Evolutionary conservation across 2,113 vertebrate species (phyloP).

Genomic region (Tupaia chinensis): DNA sequence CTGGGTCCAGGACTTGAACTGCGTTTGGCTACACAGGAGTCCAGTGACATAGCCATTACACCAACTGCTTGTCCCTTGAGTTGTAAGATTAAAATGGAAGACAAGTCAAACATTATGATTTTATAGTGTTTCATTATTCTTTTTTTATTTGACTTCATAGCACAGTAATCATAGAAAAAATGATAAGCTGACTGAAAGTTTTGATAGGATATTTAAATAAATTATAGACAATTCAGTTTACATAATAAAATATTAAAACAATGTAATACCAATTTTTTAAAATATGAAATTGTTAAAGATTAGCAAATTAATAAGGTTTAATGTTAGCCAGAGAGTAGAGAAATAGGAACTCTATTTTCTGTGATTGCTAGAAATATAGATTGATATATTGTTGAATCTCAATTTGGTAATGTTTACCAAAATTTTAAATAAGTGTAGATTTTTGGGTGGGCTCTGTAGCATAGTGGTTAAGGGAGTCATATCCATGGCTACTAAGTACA

Average conservation of each 20-base stretch:
- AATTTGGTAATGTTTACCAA: not conserved
- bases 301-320: not conserved
- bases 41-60: too few species aligned
- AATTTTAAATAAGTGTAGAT: not conserved
- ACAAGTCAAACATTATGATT: not conserved
- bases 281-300: not conserved
- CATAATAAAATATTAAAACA: conserved; percentile 14
- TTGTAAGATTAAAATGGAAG: conserved; percentile 7
- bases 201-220: not conserved
- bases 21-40: too few species aligned
- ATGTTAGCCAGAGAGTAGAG: not conserved
- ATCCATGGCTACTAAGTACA: too few species aligned
- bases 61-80: not conserved
- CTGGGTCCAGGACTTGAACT: too few species aligned
- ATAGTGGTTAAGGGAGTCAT: too few species aligned
- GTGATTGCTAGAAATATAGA: not conserved
- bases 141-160: not conserved
- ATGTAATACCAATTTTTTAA: not conserved
- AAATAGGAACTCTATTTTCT: conserved; percentile 5
- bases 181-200: not conserved
- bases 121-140: not conserved
- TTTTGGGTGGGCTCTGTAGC: too few species aligned
- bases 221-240: not conserved
- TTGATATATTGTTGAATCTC: not conserved
- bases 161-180: not conserved